Evolutionary conservation across 1,140 invertebrate species (phyloP).

Genomic region (Zaprionus inermis): DNA sequence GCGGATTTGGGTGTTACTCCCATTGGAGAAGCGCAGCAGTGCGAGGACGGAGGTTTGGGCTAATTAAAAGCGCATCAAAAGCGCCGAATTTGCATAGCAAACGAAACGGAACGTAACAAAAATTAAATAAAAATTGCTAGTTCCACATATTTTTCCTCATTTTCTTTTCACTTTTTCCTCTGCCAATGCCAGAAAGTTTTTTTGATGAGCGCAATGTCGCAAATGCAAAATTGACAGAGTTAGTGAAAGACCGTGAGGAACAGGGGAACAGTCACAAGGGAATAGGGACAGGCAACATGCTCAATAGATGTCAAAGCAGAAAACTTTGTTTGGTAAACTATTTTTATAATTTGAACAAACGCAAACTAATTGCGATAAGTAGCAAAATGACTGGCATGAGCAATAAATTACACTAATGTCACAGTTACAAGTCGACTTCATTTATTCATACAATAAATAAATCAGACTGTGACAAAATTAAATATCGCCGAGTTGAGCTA

Average conservation of each 20-base stretch:
- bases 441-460: not conserved
- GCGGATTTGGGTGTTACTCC: slow-evolving; percentile 57
- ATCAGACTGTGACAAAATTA: not conserved
- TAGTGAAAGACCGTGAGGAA: not conserved
- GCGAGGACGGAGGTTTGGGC: slow-evolving; percentile 30
- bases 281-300: slow-evolving; percentile 29
- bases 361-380: slow-evolving; percentile 72
- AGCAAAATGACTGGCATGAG: slow-evolving; percentile 28
- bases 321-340: slow-evolving; percentile 68
- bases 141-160: slow-evolving; percentile 53
- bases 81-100: slow-evolving; percentile 73
- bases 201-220: slow-evolving; percentile 50
- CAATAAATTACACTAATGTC: slow-evolving; percentile 65
- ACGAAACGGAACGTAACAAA: slow-evolving; percentile 66
- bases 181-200: slow-evolving; percentile 63
- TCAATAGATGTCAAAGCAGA: slow-evolving; percentile 69
- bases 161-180: slow-evolving; percentile 61
- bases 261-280: not conserved
- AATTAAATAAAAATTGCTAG: slow-evolving; percentile 73
- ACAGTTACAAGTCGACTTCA: slow-evolving; percentile 35
- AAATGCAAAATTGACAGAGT: not conserved
- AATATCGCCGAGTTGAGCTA: slow-evolving; percentile 1
- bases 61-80: slow-evolving; percentile 76
- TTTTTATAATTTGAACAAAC: slow-evolving; percentile 75
- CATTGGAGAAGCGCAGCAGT: not conserved